These are phyloP conservation scores for Apomyelois bistriatella DNA, from an alignment of 2,888 invertebrate species.

Conservation along the genomic window DNA sequence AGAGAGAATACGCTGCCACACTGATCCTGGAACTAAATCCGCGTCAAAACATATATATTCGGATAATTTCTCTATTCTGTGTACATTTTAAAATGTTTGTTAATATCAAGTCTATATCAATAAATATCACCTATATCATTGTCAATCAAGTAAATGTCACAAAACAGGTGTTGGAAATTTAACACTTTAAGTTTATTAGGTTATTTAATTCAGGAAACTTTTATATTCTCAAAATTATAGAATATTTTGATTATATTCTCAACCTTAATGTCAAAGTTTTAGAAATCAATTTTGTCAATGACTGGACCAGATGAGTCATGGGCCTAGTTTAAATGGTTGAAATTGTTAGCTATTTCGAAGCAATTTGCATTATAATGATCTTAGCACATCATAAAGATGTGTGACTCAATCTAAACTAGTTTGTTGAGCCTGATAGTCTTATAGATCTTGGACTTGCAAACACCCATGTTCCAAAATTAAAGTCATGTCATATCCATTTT, in stretches of 20 bases:
- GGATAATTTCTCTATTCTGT: too few species aligned
- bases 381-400: conserved; percentile 28
- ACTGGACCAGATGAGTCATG: conserved; percentile 16
- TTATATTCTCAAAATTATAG: neutral
- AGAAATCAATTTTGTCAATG: neutral
- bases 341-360: conserved; percentile 43
- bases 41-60: too few species aligned
- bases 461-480: too few species aligned
- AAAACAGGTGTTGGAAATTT: neutral
- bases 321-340: conserved; percentile 30
- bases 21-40: too few species aligned
- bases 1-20: too few species aligned
- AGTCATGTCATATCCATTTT: too few species aligned
- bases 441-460: too few species aligned
- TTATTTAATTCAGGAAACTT: neutral
- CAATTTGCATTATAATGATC: conserved; percentile 39
- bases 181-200: neutral
- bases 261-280: neutral
- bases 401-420: conserved; percentile 10
- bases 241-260: neutral
- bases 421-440: too few species aligned
- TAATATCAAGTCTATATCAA: neutral
- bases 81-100: neutral
- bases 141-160: too few species aligned
- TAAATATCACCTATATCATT: neutral